A percentile compares a stretch with the other conserved stretches of the same genome.
phyloP scores from a whole-genome alignment of 2,888 invertebrate genomes.

The Latrodectus hesperus region DNA sequence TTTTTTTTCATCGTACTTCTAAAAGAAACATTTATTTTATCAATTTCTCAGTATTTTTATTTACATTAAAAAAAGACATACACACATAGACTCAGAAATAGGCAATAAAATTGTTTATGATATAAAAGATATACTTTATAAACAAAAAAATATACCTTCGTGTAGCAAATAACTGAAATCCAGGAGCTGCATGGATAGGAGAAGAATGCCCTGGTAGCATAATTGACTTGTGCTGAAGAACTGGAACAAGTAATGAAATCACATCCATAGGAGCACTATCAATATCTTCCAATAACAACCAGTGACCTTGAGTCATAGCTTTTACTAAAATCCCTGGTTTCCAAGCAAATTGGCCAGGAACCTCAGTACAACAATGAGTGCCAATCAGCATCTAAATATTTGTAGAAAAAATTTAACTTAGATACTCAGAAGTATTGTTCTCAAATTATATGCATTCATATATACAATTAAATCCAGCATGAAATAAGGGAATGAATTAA shows the following conservation, averaged over 20 bases:
- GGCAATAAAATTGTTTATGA: no score
- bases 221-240: slow-evolving; percentile 87
- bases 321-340: slow-evolving; percentile 91
- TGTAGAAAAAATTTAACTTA: background rate
- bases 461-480: background rate
- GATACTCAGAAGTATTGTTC: no score
- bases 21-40: background rate
- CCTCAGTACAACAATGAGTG: slow-evolving; percentile 93
- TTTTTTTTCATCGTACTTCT: no score
- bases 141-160: slow-evolving; percentile 44
- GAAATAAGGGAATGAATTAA: background rate
- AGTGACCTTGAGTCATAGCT: slow-evolving; percentile 89
- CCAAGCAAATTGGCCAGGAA: slow-evolving; percentile 98
- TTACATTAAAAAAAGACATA: background rate
- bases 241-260: slow-evolving; percentile 87
- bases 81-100: background rate
- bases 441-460: background rate
- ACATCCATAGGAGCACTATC: slow-evolving; percentile 96
- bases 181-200: slow-evolving; percentile 84
- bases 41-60: background rate
- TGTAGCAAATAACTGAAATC: slow-evolving; percentile 95
- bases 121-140: no score
- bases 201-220: slow-evolving; percentile 93
- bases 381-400: slow-evolving; percentile 84
- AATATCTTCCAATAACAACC: slow-evolving; percentile 96